Evolutionary conservation across 2,797 vertebrate genomes (phyloP), one percentile per base, ranked within the genome.

Genomic region (Prunella strophiata): DNA sequence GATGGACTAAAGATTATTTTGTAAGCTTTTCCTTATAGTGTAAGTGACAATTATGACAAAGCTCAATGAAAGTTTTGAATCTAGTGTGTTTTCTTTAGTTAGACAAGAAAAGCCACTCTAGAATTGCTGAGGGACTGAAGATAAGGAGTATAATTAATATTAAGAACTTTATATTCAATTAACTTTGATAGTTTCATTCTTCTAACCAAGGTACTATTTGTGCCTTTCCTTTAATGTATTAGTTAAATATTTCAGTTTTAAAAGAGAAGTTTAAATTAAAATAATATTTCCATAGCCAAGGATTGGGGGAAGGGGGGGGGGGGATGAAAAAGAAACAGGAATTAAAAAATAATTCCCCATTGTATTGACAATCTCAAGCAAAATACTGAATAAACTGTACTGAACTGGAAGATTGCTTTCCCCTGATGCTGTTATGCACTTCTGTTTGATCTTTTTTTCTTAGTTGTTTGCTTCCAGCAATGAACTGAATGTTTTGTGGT

Each of bases 261-360:
- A 18, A 47, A 62, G 7, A 34, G 9, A 59, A 8, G 4, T 78
- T 67, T 36, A 67, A 85, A 75, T 42, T n/a, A 51, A n/a, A 55
- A 27, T 40, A 27, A 2, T 6, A 36, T 63, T 82, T 75, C 9
- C 4, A 7, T 38, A 72, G 16, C 47, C 10, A 32, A 18, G 11
- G 2, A 1, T 2, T 26, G 22, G 8, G 4, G 4, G 9, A 4
- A 8, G n/a, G n/a, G 5, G 4, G 3, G 3, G 26, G 16, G 10
- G 25, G 25, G 38, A 51, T 36, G 36, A 22, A 61, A 61, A 61
- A 48, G 7, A 77, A 76, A 11, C 0, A 45, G 5, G 16, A 13
- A 34, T 48, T 61, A 10, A 42, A 62, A 43, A 30, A 13, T 3
- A 0, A 36, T 9, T 48, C 6, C 14, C 6, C 19, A 9, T 58